These are phyloP conservation scores for Ranitomeya imitator DNA, from an alignment of 2,113 vertebrate genomes.

Conservation along the genomic window DNA sequence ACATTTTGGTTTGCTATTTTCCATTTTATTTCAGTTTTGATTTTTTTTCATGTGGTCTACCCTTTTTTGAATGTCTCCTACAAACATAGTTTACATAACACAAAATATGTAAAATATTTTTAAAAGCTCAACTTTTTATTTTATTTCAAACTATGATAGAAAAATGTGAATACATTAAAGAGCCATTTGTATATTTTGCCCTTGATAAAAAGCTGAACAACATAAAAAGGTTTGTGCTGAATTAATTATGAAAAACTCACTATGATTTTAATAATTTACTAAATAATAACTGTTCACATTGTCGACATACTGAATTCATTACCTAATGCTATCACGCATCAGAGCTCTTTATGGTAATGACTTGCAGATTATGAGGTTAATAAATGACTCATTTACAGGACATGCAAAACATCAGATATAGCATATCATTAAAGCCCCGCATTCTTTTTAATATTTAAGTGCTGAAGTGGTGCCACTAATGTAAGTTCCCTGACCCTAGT, in stretches of 20 bases:
- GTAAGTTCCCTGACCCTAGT: no score
- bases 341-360: neutral
- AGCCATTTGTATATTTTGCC: neutral
- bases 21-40: no score
- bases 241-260: neutral
- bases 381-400: neutral
- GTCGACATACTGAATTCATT: neutral
- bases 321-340: slow-evolving; percentile 2
- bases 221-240: neutral
- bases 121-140: neutral
- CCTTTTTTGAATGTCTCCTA: neutral
- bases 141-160: neutral
- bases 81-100: neutral
- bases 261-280: slow-evolving; percentile 16
- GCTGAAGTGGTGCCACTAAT: no score
- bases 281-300: neutral
- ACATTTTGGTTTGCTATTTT: no score
- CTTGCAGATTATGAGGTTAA: neutral
- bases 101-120: neutral
- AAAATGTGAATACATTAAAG: neutral
- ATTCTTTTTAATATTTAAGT: no score
- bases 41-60: no score
- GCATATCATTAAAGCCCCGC: neutral
- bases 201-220: neutral
- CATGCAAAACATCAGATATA: neutral